Base-by-base conservation (phyloP, 2,888 invertebrate genomes). In the Micoletzkya japonica region DNA sequence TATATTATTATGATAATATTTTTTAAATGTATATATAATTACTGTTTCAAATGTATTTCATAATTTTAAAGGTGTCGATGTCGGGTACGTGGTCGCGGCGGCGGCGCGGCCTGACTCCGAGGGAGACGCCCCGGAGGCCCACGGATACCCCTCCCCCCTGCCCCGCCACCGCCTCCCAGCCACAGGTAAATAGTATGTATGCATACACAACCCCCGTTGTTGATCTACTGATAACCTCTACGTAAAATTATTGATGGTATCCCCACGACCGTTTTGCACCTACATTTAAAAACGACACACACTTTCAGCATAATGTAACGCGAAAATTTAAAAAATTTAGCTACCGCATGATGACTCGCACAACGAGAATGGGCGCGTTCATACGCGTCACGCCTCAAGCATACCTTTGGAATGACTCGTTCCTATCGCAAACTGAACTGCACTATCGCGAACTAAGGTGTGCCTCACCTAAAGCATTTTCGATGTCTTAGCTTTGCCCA, bases 81-180 rank as follows among this genome's bases (percentile, higher is more conserved):
- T 64, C 64, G 64, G 64, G 64, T 64, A 64, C 64, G 10, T 64
- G 64, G 64, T 30, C 64, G 37, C 64, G 64, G 28, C 64, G 64
- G 37, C 32, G 36, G 24, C 52, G 64, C n/a, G 52, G 36, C 10
- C 36, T 2, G 52, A 52, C 64, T 10, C 30, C 57, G 36, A 17
- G 32, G 10, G 26, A n/a, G 4, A n/a, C 32, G 2, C 4, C 50
- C 4, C 24, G 44, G 44, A 44, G 61, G 37, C 2, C 30, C 14
- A 20, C 30, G 20, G 61, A 61, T n/a, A 39, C 36, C n/a, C 34
- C 64, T 1, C 30, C 28, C 6, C 36, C 52, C 44, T 14, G 10
- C 26, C 52, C 64, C 7, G 10, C 64, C 26, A 64, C 50, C 52
- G 36, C 37, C 26, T 59, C 58, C 49, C 44, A 49, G 20, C 52